Conservation (phyloP, 2,888 invertebrate genomes). For the Drosophila rubida region DNA sequence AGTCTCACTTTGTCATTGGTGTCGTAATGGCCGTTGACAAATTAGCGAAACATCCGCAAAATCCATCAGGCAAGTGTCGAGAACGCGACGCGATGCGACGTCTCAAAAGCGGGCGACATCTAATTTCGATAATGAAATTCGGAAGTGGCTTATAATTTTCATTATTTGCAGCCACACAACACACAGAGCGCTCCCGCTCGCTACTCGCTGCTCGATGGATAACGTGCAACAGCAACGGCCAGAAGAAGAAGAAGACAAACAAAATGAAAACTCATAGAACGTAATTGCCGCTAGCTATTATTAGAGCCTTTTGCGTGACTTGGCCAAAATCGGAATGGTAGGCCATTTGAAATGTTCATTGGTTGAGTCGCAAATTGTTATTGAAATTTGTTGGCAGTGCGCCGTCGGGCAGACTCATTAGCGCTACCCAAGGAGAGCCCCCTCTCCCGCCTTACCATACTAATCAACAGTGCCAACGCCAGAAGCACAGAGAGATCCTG, state of each 20-base stretch:
- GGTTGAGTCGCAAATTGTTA: conserved; percentile 57
- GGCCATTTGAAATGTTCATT: conserved; percentile 49
- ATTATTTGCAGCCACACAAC: conserved; percentile 56
- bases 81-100: neutral
- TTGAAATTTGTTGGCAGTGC: conserved; percentile 60
- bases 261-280: conserved; percentile 57
- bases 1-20: conserved; percentile 61
- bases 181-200: neutral
- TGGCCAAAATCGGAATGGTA: conserved; percentile 30
- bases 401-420: conserved; percentile 56
- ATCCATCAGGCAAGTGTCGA: conserved; percentile 57
- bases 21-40: conserved; percentile 73
- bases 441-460: conserved; percentile 14
- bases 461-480: conserved; percentile 49
- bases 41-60: conserved; percentile 74
- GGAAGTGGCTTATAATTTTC: conserved; percentile 78
- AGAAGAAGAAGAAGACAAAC: conserved; percentile 9
- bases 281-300: conserved; percentile 71
- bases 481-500: conserved; percentile 3
- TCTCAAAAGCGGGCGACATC: conserved; percentile 50
- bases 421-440: conserved; percentile 21
- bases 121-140: conserved; percentile 80
- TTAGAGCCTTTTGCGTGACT: conserved; percentile 58
- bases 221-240: conserved; percentile 7
- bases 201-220: conserved; percentile 21